These are phyloP conservation scores for Iguana delicatissima DNA, from an alignment of 2,797 vertebrate genomes.

Conservation along the genomic window DNA sequence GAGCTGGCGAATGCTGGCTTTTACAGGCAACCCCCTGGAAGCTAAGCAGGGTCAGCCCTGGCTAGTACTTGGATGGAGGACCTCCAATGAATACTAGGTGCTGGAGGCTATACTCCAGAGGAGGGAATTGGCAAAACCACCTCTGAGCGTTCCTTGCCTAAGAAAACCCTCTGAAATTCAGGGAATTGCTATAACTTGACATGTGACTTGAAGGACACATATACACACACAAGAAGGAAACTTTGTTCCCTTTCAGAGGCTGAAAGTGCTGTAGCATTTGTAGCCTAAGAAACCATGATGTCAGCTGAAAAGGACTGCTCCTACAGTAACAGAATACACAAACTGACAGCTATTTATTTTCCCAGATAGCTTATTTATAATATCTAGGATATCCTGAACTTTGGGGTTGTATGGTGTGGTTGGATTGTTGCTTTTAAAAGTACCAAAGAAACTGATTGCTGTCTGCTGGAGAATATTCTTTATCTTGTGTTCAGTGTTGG, in stretches of 20 bases:
- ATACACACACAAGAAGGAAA: slow-evolving; percentile 6
- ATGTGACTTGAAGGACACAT: too few species aligned
- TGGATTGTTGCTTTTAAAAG: slow-evolving; percentile 32
- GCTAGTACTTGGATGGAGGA: too few species aligned
- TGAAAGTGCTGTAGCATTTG: not conserved
- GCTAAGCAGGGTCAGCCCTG: too few species aligned
- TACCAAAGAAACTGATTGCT: slow-evolving; percentile 28
- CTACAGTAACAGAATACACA: not conserved
- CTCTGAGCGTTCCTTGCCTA: not conserved
- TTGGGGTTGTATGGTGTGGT: not conserved
- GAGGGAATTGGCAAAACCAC: too few species aligned
- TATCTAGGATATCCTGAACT: slow-evolving; percentile 19
- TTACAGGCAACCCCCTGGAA: not conserved
- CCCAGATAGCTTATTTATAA: slow-evolving; percentile 39
- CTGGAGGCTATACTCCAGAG: too few species aligned
- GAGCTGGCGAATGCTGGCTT: slow-evolving; percentile 45
- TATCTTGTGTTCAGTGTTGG: slow-evolving; percentile 26
- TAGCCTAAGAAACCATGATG: not conserved
- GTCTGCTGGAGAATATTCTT: not conserved
- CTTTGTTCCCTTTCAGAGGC: slow-evolving; percentile 31
- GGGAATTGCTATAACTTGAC: too few species aligned
- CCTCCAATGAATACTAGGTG: too few species aligned
- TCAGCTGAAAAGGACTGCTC: slow-evolving; percentile 26
- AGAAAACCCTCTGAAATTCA: slow-evolving; percentile 21
- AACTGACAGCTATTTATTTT: slow-evolving; percentile 42